Percentiles rank a stretch among this genome's conserved stretches.
phyloP scores from a whole-genome alignment of 1,140 invertebrate genomes.

The Drosophila busckii region DNA sequence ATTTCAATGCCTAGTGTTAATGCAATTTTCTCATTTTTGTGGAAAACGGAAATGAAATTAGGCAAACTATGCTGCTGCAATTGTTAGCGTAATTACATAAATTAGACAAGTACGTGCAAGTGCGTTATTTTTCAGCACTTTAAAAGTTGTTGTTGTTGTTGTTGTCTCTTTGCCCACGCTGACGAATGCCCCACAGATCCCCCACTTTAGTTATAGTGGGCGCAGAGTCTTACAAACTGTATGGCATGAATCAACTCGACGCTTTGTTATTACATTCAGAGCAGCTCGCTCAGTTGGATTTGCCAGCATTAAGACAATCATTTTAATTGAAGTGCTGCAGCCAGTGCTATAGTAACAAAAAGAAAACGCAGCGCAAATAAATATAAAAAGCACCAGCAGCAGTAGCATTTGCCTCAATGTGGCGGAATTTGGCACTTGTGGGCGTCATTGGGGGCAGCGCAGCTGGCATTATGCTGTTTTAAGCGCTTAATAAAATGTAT shows the following conservation, averaged over 20 bases:
- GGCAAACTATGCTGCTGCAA: slow-evolving; percentile 27
- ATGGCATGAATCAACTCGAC: slow-evolving; percentile 52
- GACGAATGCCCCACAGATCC: too few relatives aligned
- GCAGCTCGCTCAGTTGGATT: slow-evolving; percentile 11
- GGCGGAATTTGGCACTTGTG: too few relatives aligned
- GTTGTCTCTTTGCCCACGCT: slow-evolving; percentile 15
- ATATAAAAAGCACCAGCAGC: slow-evolving; percentile 26
- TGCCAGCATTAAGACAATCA: slow-evolving; percentile 65
- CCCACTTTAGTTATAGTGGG: too few relatives aligned
- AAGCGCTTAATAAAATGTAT: too few relatives aligned
- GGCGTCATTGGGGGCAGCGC: too few relatives aligned
- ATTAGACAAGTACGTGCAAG: slow-evolving; percentile 71
- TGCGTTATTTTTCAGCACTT: slow-evolving; percentile 69
- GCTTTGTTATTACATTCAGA: slow-evolving; percentile 43
- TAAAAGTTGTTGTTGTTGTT: slow-evolving; percentile 48
- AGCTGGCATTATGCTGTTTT: too few relatives aligned
- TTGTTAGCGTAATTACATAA: slow-evolving; percentile 67
- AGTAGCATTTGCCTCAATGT: slow-evolving; percentile 15
- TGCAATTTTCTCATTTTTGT: slow-evolving; percentile 2
- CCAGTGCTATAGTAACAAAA: slow-evolving; percentile 39
- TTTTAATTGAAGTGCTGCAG: slow-evolving; percentile 75
- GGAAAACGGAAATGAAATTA: not conserved
- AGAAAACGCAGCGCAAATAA: slow-evolving; percentile 19
- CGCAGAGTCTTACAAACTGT: slow-evolving; percentile 27
- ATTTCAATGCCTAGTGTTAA: too few relatives aligned